phyloP scores from a whole-genome alignment of 2,888 invertebrate genomes.

The Hylaea fasciaria region DNA sequence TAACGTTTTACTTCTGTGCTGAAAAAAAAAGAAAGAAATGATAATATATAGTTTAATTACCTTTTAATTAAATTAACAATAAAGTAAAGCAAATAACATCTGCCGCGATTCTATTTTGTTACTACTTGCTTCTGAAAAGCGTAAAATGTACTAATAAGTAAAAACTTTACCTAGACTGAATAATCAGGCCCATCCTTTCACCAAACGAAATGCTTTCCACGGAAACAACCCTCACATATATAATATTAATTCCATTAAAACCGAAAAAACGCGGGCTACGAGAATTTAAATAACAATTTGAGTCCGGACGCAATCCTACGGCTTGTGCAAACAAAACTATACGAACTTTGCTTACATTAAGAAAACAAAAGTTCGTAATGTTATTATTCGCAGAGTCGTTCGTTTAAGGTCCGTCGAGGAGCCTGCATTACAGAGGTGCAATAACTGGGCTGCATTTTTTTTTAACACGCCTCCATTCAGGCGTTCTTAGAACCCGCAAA shows the following conservation, averaged over 20 bases:
- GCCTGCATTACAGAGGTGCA: not conserved
- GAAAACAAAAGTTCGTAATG: slow-evolving; percentile 67
- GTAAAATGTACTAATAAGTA: too few relatives aligned
- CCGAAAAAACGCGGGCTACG: slow-evolving; percentile 48
- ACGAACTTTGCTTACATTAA: slow-evolving; percentile 64
- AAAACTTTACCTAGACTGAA: not conserved
- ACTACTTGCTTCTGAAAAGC: too few relatives aligned
- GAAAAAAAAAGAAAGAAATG: too few relatives aligned
- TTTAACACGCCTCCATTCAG: too few relatives aligned
- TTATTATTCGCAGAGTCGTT: slow-evolving; percentile 57
- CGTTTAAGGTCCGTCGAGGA: slow-evolving; percentile 39
- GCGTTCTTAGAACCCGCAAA: too few relatives aligned
- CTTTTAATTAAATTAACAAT: too few relatives aligned
- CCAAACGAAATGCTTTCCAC: not conserved
- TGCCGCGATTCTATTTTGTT: too few relatives aligned
- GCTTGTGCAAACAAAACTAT: slow-evolving; percentile 57
- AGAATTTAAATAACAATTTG: slow-evolving; percentile 74
- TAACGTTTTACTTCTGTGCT: too few relatives aligned
- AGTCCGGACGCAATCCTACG: slow-evolving; percentile 46
- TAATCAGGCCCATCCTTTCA: not conserved
- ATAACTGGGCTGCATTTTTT: too few relatives aligned
- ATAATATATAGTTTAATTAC: too few relatives aligned
- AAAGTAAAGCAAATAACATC: too few relatives aligned
- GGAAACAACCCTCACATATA: slow-evolving; percentile 22
- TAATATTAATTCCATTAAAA: slow-evolving; percentile 38